Percentiles rank a stretch among this genome's conserved stretches.
These are phyloP conservation scores for Hozukius guyotensis DNA, from an alignment of 2,797 vertebrate genomes.

Conservation along the genomic window DNA sequence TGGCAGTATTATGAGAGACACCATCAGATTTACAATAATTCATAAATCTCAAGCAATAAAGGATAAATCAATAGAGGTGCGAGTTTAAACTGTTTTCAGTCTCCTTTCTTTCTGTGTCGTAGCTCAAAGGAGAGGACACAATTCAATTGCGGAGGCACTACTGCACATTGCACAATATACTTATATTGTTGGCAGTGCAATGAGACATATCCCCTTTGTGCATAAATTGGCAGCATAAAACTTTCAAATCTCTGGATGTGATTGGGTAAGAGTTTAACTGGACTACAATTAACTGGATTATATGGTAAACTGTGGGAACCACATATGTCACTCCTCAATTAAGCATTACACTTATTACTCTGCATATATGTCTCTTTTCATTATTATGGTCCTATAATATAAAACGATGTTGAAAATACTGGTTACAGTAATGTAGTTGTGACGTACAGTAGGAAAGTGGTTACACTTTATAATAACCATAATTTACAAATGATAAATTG, in stretches of 20 bases:
- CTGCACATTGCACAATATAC: conserved; percentile 42
- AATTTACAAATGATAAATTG: too few relatives aligned
- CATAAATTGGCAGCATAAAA: conserved; percentile 24
- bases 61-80: conserved; percentile 76
- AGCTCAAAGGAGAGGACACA: conserved; percentile 58
- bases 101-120: conserved; percentile 57
- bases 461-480: too few relatives aligned
- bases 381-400: neutral
- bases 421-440: neutral
- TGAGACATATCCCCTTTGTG: conserved; percentile 26
- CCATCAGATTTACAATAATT: conserved; percentile 81
- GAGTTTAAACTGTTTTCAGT: conserved; percentile 70
- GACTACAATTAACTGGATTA: conserved; percentile 8
- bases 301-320: neutral
- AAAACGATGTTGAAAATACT: neutral
- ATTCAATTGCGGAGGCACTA: conserved; percentile 59
- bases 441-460: neutral
- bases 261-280: conserved; percentile 11
- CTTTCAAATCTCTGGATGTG: conserved; percentile 1
- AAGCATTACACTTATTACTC: neutral
- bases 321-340: neutral
- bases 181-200: conserved; percentile 34
- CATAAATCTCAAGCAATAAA: conserved; percentile 80
- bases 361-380: neutral
- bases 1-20: conserved; percentile 77